Base-by-base conservation (phyloP, 2,797 vertebrate genomes). In the Melanotaenia boesemani region DNA sequence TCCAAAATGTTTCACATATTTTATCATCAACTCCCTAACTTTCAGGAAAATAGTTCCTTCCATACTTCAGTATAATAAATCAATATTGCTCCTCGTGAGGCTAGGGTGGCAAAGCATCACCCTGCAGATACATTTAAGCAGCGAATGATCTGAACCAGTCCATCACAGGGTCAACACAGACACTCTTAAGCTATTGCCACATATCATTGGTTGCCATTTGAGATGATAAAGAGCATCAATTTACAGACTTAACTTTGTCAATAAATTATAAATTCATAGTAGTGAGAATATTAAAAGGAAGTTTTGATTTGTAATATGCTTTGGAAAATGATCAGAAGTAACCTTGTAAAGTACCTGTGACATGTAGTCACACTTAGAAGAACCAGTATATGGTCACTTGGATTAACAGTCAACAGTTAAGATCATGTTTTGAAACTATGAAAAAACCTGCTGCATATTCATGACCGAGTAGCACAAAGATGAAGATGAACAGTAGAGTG, bases 251-350 rank as follows among this genome's bases (percentile, higher is more conserved):
- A n/a, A n/a, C 7, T 50, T 50, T 20, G 7, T 20, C 46, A 50
- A n/a, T n/a, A 50, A 50, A 7, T 2, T n/a, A 50, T n/a, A n/a
- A 8, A 50, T n/a, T 50, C 3, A 10, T n/a, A 2, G 20, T 2
- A n/a, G 9, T n/a, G 7, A 46, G 44, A 6, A 46, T 46, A 10
- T 50, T 20, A n/a, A 50, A 48, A n/a, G 2, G 20, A n/a, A 48
- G 9, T 6, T 48, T 2, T 48, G 44, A 46, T 20, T 50, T 32
- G 26, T 18, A 28, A 41, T 18, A 39, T 39, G 36, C 0, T 37
- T 71, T 60, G 4, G 18, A 67, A 70, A 76, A 60, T 11, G 41
- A 48, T 70, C n/a, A 12, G 44, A 55, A 28, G 16, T 41, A 16
- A 13, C 18, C 4, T 1, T 20, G 39, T 37, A 24, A 81, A 32